Base-by-base conservation (phyloP, 2,797 vertebrate genomes). In the Xiphophorus birchmanni region DNA sequence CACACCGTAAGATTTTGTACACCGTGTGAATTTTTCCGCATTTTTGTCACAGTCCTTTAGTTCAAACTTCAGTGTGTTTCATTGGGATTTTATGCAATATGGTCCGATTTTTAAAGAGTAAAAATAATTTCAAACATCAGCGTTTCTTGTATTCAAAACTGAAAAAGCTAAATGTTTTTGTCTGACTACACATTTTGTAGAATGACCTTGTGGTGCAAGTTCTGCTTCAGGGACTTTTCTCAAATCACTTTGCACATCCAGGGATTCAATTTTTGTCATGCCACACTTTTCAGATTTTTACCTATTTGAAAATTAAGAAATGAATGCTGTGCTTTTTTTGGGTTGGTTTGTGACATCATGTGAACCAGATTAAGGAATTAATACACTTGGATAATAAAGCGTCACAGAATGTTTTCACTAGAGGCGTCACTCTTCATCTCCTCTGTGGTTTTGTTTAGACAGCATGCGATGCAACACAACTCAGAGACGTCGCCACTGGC, bases 351-450 rank as follows among this genome's bases (percentile, higher is more conserved):
- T 63, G 29, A 63, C 32, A 7, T 32, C 18, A 63, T 32, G 60
- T 8, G 29, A 63, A 63, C 29, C 58, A 18, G 29, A 35, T 35
- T 6, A 10, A 65, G 40, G 40, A 11, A 42, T 69, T 1, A 12
- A 69, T 69, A 69, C 13, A 7, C 26, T 7, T 13, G 21, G 40
- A 23, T 42, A 29, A 60, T 60, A 29, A 23, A 26, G 65, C 21
- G 11, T 58, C 7, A 74, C 26, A 37, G 18, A 67, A 29, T 5
- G 54, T 47, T 26, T 35, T 23, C 32, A 63, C 35, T 69, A 45
- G 44, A 80, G 60, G 18, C 26, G 58, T 78, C 35, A 44, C 48
- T 50, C 72, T n/a, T 52, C 81, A 74, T 29, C 65, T 73, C 29
- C 56, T 80, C 0, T 0, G 35, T 75, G 2, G 37, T 69, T 78